These are phyloP conservation scores for Catocala nupta DNA, from an alignment of 2,888 invertebrate genomes.

Conservation along the genomic window DNA sequence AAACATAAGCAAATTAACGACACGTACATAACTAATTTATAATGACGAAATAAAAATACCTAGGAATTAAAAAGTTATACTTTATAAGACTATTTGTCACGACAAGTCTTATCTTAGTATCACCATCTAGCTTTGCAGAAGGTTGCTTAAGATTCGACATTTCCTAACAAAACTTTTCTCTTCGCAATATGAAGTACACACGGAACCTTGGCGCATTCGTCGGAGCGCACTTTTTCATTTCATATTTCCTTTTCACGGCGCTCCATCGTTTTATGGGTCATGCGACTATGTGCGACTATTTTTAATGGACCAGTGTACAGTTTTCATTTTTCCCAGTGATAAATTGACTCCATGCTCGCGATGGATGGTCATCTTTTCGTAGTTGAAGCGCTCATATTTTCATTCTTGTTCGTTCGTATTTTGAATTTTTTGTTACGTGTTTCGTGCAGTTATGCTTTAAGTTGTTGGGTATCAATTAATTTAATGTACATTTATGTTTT, in stretches of 20 bases:
- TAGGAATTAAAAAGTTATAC: no score
- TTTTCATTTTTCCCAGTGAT: constrained; percentile 85
- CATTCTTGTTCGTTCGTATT: constrained; percentile 53
- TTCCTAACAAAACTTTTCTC: background rate
- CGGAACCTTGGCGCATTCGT: constrained; percentile 52
- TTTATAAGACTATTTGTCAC: no score
- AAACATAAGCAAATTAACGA: no score
- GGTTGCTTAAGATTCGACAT: background rate
- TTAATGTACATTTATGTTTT: no score
- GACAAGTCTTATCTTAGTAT: no score
- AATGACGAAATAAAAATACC: no score
- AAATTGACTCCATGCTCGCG: constrained; percentile 83
- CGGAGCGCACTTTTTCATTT: constrained; percentile 72
- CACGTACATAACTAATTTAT: no score
- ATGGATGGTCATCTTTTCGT: constrained; percentile 81
- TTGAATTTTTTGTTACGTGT: constrained; percentile 32
- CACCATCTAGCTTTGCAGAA: no score
- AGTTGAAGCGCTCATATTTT: constrained; percentile 68
- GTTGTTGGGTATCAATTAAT: background rate
- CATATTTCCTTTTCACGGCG: constrained; percentile 82
- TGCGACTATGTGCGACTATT: constrained; percentile 86
- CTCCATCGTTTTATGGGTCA: constrained; percentile 86
- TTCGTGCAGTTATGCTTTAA: background rate
- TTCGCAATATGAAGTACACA: constrained; percentile 10
- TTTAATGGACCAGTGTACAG: constrained; percentile 81